Percentiles rank a stretch among this genome's conserved stretches.
Evolutionary conservation across 2,113 vertebrate species (phyloP).

Genomic region (Aix galericulata): DNA sequence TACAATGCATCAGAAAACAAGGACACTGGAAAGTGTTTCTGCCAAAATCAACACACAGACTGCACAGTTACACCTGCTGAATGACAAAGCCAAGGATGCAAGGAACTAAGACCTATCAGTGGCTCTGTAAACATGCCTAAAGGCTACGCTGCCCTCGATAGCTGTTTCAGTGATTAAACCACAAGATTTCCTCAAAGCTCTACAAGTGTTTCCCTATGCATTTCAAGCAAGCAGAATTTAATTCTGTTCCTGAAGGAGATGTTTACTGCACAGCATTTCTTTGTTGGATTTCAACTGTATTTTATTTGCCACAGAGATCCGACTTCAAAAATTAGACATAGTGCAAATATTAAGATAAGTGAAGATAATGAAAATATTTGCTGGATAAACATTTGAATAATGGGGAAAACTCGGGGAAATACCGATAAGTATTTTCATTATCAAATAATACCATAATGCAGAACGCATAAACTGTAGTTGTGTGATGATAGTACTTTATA

Average conservation of each 20-base stretch:
- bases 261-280: neutral
- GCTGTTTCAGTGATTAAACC: neutral
- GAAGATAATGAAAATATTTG: neutral
- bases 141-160: neutral
- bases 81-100: neutral
- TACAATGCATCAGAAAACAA: neutral
- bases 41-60: conserved; percentile 48
- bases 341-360: neutral
- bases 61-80: conserved; percentile 20
- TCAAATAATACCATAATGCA: neutral
- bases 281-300: neutral
- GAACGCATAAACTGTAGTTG: neutral
- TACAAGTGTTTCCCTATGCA: neutral
- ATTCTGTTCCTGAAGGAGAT: neutral
- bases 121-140: neutral
- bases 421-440: neutral
- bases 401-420: neutral
- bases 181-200: neutral
- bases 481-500: neutral
- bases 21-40: neutral
- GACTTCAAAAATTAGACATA: neutral
- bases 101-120: neutral
- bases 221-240: neutral
- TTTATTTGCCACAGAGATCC: neutral
- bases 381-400: neutral